A percentile compares a stretch with the other conserved stretches of the same genome.
These are phyloP conservation scores for Parnassius orleans DNA, from an alignment of 2,888 invertebrate genomes.

Conservation along the genomic window DNA sequence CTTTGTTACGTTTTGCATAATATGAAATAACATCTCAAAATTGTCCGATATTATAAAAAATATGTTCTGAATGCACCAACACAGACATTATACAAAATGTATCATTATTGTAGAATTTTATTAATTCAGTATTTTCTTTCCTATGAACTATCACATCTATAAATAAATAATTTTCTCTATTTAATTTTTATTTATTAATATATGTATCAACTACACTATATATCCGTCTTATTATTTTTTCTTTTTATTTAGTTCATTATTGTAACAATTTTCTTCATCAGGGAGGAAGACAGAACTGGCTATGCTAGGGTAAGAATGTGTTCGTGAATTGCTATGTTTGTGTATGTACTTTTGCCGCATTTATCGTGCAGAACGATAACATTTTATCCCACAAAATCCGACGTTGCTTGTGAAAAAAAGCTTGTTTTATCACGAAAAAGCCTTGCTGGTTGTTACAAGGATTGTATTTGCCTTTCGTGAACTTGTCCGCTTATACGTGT, in stretches of 20 bases:
- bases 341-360: slow-evolving; percentile 59
- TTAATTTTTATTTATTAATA: slow-evolving; percentile 33
- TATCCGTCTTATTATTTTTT: slow-evolving; percentile 22
- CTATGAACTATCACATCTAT: slow-evolving; percentile 1
- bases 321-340: slow-evolving; percentile 71
- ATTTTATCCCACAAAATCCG: slow-evolving; percentile 35
- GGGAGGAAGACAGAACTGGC: slow-evolving; percentile 81
- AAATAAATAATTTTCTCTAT: slow-evolving; percentile 24
- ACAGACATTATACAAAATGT: slow-evolving; percentile 5
- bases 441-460: slow-evolving; percentile 37
- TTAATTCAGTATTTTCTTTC: neutral
- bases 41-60: slow-evolving; percentile 34
- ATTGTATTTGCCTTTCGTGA: slow-evolving; percentile 52
- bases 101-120: neutral
- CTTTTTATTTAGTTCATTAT: slow-evolving; percentile 40
- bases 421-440: slow-evolving; percentile 45
- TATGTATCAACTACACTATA: slow-evolving; percentile 35
- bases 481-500: slow-evolving; percentile 58
- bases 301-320: slow-evolving; percentile 80
- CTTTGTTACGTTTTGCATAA: slow-evolving; percentile 16
- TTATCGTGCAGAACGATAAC: slow-evolving; percentile 39
- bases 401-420: slow-evolving; percentile 42
- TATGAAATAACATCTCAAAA: slow-evolving; percentile 21
- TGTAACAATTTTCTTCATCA: slow-evolving; percentile 77
- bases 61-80: slow-evolving; percentile 74